These are phyloP conservation scores for Hassar affinis DNA, from an alignment of 2,113 vertebrate genomes.

Conservation along the genomic window DNA sequence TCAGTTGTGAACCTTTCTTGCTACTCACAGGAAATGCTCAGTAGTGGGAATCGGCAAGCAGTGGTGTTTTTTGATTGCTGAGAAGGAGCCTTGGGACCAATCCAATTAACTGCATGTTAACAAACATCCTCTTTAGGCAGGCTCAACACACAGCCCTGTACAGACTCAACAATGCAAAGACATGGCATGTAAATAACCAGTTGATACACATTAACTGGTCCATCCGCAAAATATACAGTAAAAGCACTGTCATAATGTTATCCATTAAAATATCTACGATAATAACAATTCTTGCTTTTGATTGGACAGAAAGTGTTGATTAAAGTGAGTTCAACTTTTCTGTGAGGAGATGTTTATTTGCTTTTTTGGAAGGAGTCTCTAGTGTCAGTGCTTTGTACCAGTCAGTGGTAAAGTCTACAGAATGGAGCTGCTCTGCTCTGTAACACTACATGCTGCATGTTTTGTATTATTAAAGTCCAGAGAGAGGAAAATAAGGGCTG, in stretches of 20 bases:
- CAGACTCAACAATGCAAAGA: not conserved
- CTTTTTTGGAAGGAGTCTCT: no score
- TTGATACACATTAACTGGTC: not conserved
- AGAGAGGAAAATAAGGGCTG: not conserved
- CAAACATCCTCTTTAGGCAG: conserved; percentile 37
- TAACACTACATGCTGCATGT: no score
- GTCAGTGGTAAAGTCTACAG: no score
- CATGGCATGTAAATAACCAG: not conserved
- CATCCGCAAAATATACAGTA: not conserved
- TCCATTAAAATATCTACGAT: no score
- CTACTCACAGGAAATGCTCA: not conserved
- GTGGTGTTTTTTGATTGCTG: conserved; percentile 12
- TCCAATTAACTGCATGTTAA: conserved; percentile 42
- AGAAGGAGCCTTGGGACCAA: conserved; percentile 42
- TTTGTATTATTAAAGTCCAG: not conserved
- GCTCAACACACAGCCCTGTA: conserved; percentile 12
- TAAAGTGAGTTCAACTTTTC: not conserved
- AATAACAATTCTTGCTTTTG: not conserved
- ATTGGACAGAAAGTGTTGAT: not conserved
- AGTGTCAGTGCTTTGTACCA: no score
- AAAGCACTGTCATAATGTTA: not conserved
- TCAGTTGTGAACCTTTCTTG: not conserved
- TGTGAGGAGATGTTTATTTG: not conserved
- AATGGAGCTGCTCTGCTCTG: no score
- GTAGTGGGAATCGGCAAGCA: not conserved